These are phyloP conservation scores for Tretioscincus oriximinensis DNA, from an alignment of 2,113 vertebrate genomes.

Conservation along the genomic window DNA sequence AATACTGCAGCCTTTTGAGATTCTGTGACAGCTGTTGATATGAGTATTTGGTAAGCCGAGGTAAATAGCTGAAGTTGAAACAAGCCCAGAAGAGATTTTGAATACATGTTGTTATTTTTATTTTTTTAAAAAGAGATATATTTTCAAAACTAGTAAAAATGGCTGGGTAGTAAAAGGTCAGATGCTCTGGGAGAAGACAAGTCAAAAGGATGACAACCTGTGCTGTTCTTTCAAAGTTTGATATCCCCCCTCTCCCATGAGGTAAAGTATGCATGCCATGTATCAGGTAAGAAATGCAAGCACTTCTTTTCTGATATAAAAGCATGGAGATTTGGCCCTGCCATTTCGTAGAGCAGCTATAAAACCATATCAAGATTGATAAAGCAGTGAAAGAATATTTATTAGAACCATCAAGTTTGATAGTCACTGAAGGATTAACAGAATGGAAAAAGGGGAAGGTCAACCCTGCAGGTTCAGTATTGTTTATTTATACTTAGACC, in stretches of 20 bases:
- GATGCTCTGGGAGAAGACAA: constrained; percentile 11
- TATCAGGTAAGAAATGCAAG: accelerated
- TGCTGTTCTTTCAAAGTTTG: neutral
- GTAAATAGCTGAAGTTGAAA: neutral
- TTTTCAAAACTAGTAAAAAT: neutral
- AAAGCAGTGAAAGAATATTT: no score
- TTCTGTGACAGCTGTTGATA: neutral
- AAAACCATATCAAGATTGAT: no score
- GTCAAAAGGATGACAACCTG: neutral
- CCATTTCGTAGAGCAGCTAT: no score
- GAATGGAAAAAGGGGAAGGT: no score
- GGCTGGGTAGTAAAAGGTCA: neutral
- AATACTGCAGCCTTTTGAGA: neutral
- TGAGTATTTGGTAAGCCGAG: neutral
- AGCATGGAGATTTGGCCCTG: no score
- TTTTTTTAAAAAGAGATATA: neutral
- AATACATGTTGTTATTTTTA: neutral
- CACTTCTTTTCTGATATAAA: neutral
- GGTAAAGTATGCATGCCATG: neutral
- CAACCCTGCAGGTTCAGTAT: no score
- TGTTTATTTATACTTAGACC: no score
- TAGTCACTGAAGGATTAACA: no score
- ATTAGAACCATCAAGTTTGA: no score
- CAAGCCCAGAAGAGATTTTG: neutral
- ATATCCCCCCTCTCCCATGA: neutral